A percentile compares a stretch with the other conserved stretches of the same genome.
phyloP scores from a whole-genome alignment of 2,113 vertebrate genomes.

The Tyto alba region DNA sequence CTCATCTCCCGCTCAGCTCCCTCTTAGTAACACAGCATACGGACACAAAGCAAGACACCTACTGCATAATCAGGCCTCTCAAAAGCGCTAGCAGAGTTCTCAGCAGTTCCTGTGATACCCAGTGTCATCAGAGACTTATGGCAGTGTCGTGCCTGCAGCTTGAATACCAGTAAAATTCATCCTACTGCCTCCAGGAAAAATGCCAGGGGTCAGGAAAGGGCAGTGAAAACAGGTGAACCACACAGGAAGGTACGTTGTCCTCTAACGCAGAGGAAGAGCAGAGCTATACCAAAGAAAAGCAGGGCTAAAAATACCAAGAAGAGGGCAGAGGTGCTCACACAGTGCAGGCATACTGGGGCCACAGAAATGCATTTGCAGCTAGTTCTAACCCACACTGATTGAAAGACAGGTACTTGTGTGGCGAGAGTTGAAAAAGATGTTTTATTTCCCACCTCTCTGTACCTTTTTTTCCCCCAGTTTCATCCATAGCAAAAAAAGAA shows the following conservation, averaged over 20 bases:
- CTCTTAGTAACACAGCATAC: neutral
- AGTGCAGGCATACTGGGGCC: conserved; percentile 19
- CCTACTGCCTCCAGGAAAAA: conserved; percentile 32
- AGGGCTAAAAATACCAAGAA: conserved; percentile 58
- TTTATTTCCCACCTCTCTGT: neutral
- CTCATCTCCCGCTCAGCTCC: neutral
- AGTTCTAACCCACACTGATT: neutral
- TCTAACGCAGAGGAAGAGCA: conserved; percentile 27
- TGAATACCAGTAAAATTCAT: neutral
- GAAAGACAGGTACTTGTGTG: neutral
- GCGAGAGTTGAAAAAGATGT: neutral
- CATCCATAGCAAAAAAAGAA: neutral
- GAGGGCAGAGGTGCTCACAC: conserved; percentile 52
- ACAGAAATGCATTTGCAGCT: conserved; percentile 2
- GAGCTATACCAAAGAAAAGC: conserved; percentile 6
- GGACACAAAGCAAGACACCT: neutral
- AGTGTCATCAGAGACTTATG: neutral
- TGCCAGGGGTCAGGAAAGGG: conserved; percentile 51
- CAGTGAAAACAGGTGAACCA: neutral
- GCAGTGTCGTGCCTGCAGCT: conserved; percentile 1
- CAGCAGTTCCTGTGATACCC: neutral
- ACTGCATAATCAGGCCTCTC: neutral
- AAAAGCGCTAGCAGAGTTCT: neutral
- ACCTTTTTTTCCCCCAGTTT: neutral
- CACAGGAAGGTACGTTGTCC: conserved; percentile 16